These are phyloP conservation scores for Tribolium freemani DNA, from an alignment of 2,888 invertebrate species.

Conservation along the genomic window DNA sequence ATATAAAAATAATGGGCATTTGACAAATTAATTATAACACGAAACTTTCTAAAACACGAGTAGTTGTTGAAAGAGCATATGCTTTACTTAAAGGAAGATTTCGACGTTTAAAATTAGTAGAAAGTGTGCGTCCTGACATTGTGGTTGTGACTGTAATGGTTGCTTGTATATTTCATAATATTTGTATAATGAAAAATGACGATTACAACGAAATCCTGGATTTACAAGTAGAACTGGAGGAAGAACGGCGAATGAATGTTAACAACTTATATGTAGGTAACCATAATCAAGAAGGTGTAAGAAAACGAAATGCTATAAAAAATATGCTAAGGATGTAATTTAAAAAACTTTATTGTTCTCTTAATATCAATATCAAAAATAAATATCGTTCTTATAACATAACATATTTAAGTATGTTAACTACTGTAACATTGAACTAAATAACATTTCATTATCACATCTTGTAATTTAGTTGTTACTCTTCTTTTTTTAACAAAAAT, in stretches of 20 bases:
- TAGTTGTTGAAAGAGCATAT: not conserved
- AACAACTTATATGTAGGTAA: no score
- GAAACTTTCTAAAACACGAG: not conserved
- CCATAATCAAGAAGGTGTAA: no score
- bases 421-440: no score
- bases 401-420: no score
- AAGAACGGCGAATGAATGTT: not conserved
- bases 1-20: constrained; percentile 1
- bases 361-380: no score
- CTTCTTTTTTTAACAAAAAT: no score
- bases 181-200: not conserved
- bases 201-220: not conserved
- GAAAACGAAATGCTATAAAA: no score
- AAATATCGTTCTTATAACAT: no score
- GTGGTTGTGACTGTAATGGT: not conserved
- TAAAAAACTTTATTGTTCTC: no score
- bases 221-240: not conserved
- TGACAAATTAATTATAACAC: not conserved
- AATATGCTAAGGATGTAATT: no score
- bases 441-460: no score
- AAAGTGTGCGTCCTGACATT: not conserved
- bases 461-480: no score
- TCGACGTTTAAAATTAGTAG: not conserved
- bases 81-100: not conserved
- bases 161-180: not conserved